Percentiles rank a stretch among this genome's conserved stretches.
These are phyloP conservation scores for Drosophila nigricruria DNA, from an alignment of 2,888 invertebrate species.

Conservation along the genomic window DNA sequence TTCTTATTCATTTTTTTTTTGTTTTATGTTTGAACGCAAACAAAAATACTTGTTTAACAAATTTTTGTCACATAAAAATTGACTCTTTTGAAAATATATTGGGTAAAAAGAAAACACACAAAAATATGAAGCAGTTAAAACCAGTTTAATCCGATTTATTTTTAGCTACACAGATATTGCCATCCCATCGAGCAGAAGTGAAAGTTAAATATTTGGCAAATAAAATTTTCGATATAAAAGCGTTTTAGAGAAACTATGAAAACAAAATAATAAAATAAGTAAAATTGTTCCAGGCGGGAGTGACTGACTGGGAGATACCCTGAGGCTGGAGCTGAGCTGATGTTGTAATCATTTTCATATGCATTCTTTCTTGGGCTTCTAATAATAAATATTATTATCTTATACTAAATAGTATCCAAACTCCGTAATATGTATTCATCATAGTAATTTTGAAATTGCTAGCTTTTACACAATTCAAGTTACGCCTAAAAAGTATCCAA, in stretches of 20 bases:
- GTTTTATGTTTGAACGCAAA: background rate
- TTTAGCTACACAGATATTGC: conserved; percentile 2
- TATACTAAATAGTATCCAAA: too few relatives aligned
- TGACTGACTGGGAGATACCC: background rate
- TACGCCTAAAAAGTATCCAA: too few relatives aligned
- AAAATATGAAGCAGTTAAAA: conserved; percentile 34
- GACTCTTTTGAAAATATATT: conserved; percentile 5
- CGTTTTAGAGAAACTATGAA: background rate
- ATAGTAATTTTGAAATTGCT: too few relatives aligned
- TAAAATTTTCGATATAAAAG: background rate
- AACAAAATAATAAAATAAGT: conserved; percentile 3
- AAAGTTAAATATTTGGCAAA: conserved; percentile 12
- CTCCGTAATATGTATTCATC: too few relatives aligned
- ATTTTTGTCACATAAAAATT: conserved; percentile 23
- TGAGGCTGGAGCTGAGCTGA: background rate
- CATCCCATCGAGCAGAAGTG: conserved; percentile 5
- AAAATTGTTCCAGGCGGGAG: background rate
- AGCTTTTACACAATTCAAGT: too few relatives aligned
- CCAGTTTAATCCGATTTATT: conserved; percentile 17
- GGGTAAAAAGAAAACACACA: background rate
- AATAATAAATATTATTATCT: too few relatives aligned
- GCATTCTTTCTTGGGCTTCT: too few relatives aligned
- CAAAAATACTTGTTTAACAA: conserved; percentile 3
- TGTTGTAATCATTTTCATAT: background rate
- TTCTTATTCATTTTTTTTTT: background rate